These are phyloP conservation scores for Pluvianellus socialis DNA, from an alignment of 2,113 vertebrate species.

Conservation along the genomic window DNA sequence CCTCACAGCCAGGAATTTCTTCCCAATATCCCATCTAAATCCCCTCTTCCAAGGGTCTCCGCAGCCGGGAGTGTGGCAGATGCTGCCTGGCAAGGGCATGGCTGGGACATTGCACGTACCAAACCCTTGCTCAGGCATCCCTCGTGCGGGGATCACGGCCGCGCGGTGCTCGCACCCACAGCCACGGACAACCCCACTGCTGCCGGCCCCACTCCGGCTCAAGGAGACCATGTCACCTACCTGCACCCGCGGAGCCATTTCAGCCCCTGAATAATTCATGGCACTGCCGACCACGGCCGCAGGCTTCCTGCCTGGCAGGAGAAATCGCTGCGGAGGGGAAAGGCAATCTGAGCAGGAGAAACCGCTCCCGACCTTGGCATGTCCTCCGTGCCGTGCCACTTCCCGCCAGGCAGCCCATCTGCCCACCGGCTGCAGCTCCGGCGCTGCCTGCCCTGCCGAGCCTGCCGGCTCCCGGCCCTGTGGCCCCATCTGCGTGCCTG, in stretches of 20 bases:
- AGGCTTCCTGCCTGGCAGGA: slow-evolving; percentile 58
- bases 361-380: slow-evolving; percentile 22
- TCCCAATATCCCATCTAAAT: too few species aligned
- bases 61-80: fast-evolving
- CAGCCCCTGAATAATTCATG: slow-evolving; percentile 72
- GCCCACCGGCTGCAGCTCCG: background rate
- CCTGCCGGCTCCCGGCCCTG: background rate
- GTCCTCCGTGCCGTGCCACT: background rate
- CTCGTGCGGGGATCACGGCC: fast-evolving
- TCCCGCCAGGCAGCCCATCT: slow-evolving; percentile 25
- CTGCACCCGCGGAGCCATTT: background rate
- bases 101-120: fast-evolving
- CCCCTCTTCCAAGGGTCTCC: background rate
- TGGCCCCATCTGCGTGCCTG: background rate
- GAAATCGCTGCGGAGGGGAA: slow-evolving; percentile 4
- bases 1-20: too few species aligned
- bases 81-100: background rate
- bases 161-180: fast-evolving
- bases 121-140: fast-evolving
- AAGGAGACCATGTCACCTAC: slow-evolving; percentile 64
- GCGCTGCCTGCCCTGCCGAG: background rate
- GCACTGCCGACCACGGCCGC: background rate
- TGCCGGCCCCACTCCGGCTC: background rate
- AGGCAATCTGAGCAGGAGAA: background rate
- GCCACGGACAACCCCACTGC: background rate